phyloP scores from a whole-genome alignment of 2,888 invertebrate species.

The Ypsolopha sequella region DNA sequence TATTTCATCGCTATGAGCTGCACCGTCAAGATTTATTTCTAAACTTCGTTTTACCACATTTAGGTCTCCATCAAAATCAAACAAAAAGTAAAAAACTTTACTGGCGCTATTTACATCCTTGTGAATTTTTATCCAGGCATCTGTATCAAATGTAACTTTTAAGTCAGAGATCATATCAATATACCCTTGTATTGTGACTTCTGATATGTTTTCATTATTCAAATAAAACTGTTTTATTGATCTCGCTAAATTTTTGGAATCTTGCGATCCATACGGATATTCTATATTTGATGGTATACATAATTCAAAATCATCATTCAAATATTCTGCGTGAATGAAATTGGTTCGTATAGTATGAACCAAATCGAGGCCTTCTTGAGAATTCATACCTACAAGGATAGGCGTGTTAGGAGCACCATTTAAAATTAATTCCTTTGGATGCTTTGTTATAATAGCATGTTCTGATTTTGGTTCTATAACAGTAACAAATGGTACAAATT shows the following conservation, averaged over 20 bases:
- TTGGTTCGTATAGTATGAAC: conserved; percentile 11
- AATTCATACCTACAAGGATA: conserved; percentile 36
- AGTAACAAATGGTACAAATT: conserved; percentile 29
- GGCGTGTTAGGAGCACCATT: conserved; percentile 34
- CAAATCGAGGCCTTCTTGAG: conserved; percentile 31
- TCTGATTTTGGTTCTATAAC: conserved; percentile 31
- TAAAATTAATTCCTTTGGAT: conserved; percentile 28
- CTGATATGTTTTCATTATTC: conserved; percentile 11
- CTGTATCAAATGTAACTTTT: conserved; percentile 12
- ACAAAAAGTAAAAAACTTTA: conserved; percentile 14
- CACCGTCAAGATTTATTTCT: conserved; percentile 9
- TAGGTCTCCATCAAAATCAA: conserved; percentile 15
- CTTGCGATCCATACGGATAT: conserved; percentile 16
- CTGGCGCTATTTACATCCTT: conserved; percentile 8
- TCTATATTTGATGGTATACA: conserved; percentile 23
- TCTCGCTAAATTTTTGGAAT: conserved; percentile 15
- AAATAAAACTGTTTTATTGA: conserved; percentile 22
- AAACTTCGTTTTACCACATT: conserved; percentile 11
- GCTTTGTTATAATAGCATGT: conserved; percentile 27
- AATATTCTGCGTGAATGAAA: conserved; percentile 8
- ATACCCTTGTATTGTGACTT: conserved; percentile 5
- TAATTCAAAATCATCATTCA: conserved; percentile 18
- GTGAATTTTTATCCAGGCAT: conserved; percentile 13
- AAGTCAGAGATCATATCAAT: conserved; percentile 17
- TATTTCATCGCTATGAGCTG: conserved; percentile 13